Base-by-base conservation (phyloP, 2,113 vertebrate species). In the Octodon degus region DNA sequence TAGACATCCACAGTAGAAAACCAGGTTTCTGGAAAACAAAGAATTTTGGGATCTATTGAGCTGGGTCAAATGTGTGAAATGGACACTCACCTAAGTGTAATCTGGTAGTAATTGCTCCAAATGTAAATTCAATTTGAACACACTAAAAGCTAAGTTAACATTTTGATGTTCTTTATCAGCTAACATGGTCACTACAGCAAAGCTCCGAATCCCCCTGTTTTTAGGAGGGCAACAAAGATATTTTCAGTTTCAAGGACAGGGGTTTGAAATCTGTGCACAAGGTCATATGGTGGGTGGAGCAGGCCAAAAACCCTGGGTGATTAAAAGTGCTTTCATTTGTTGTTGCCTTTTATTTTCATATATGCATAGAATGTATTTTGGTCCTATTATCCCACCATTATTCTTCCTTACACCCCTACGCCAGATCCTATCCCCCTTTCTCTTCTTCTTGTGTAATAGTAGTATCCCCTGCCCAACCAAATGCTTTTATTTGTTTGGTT, bases 21-120 rank as follows among this genome's bases (percentile, higher is more conserved):
- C 55, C 9, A 50, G 43, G 89, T 94, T 60, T 91, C 20, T 22
- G 40, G 30, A 60, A 92, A 96, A 68, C 19, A 74, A 92, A 81
- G 37, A 43, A 43, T n/a, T 68, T 91, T 90, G 93, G 62, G 43
- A 83, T 72, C 37, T 72, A 27, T 58, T 65, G 70, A n/a, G 2
- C 40, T 91, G 32, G 25, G 88, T 25, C 82, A 97, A 87, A 93
- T 81, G 93, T 93, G 94, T 97, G 92, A 96, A 94, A 93, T 62
- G 74, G 17, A 34, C 8, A 62, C 19, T 88, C 47, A 47, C 68
- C 8, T 37, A 88, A 89, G 37, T 47, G 22, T 53, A 74, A 65
- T 70, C 79, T 89, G 67, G 43, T n/a, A 77, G 30, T 22, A 40
- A 90, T 30, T 24, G 24, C 87, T 94, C 5, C n/a, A 94, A 82